Evolutionary conservation across 2,113 vertebrate genomes (phyloP).

Genomic region (Eulemur rufifrons): DNA sequence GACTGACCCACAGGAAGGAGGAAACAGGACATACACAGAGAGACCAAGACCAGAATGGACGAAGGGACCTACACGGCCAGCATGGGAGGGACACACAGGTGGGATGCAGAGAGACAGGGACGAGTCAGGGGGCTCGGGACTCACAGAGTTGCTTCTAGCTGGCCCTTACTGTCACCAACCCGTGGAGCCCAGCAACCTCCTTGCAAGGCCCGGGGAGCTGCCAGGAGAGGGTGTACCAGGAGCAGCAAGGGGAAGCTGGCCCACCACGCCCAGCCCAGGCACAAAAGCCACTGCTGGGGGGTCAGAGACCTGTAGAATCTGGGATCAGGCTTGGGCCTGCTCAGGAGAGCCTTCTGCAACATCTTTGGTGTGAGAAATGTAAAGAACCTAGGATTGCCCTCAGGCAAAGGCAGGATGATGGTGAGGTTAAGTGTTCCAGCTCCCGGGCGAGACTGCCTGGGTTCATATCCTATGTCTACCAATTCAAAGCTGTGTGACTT

Average conservation of each 20-base stretch:
- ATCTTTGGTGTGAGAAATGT: background rate
- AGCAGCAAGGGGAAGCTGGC: background rate
- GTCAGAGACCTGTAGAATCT: background rate
- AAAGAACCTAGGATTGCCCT: background rate
- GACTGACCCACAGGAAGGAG: background rate
- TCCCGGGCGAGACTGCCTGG: background rate
- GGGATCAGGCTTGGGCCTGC: background rate
- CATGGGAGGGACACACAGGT: accelerated
- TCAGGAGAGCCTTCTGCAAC: background rate
- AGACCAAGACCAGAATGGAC: background rate
- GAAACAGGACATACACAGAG: accelerated
- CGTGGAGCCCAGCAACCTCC: background rate
- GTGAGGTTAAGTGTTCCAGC: background rate
- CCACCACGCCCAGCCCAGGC: background rate
- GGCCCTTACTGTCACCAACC: background rate
- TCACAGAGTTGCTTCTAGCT: background rate
- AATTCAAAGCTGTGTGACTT: background rate
- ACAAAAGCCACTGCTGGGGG: background rate
- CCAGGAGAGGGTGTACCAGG: background rate
- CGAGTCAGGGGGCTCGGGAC: accelerated
- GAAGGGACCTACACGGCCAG: background rate
- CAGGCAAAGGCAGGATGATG: background rate
- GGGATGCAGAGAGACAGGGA: background rate
- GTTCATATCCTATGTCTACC: background rate
- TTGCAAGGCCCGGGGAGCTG: background rate